phyloP scores from a whole-genome alignment of 1,140 invertebrate genomes.

The Panagrolaimus sp. region DNA sequence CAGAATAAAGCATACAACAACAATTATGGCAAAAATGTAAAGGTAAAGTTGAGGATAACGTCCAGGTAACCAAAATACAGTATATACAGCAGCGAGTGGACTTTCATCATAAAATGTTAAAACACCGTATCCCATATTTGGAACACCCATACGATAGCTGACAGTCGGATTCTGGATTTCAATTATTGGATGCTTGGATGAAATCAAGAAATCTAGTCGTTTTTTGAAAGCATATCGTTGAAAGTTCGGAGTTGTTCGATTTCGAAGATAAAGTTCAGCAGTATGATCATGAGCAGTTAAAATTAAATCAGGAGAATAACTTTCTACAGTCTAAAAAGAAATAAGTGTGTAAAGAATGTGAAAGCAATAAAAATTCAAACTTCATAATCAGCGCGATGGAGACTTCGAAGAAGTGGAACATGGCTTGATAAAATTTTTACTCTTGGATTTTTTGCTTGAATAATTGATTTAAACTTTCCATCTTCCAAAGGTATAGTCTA shows the following conservation, averaged over 20 bases:
- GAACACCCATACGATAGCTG: slow-evolving; percentile 43
- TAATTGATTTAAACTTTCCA: neutral
- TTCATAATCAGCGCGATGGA: neutral
- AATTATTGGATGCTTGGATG: slow-evolving; percentile 18
- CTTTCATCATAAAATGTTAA: slow-evolving; percentile 1
- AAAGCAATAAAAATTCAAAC: neutral
- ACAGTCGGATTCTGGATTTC: slow-evolving; percentile 35
- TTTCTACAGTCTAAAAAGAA: slow-evolving; percentile 22
- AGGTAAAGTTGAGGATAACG: slow-evolving; percentile 28
- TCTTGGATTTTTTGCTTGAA: neutral
- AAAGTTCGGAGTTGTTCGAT: neutral
- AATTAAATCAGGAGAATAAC: slow-evolving; percentile 28
- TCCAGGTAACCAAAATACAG: slow-evolving; percentile 22
- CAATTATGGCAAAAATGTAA: slow-evolving; percentile 13
- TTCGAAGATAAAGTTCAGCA: slow-evolving; percentile 13
- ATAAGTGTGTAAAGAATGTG: neutral
- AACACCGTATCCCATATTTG: slow-evolving; percentile 33
- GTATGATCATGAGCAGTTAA: slow-evolving; percentile 42
- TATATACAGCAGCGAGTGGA: slow-evolving; percentile 16
- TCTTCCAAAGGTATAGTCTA: too few relatives aligned
- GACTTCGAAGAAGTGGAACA: slow-evolving; percentile 31
- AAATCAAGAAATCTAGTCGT: slow-evolving; percentile 2
- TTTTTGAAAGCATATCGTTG: neutral
- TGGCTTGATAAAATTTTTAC: slow-evolving; percentile 36
- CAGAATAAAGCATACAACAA: slow-evolving; percentile 13